Conservation (phyloP, 2,113 vertebrate genomes). For the Eolophus roseicapilla region DNA sequence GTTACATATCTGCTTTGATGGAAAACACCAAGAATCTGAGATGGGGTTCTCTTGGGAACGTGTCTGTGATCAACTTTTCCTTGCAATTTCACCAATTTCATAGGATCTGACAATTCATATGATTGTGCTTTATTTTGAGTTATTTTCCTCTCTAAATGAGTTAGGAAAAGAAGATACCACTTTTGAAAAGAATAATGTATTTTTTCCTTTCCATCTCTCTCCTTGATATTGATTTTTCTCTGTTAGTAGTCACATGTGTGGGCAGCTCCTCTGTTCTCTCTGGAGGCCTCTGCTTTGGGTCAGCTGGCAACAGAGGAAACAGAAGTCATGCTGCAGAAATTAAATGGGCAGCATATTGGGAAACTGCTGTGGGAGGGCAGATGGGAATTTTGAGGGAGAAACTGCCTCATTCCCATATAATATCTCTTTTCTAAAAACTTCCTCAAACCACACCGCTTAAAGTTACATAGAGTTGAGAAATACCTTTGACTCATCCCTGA, state of each 20-base stretch:
- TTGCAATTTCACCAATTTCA: neutral
- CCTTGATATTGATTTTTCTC: neutral
- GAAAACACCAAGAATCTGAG: neutral
- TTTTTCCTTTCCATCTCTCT: neutral
- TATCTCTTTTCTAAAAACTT: neutral
- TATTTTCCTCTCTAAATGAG: neutral
- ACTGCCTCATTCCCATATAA: neutral
- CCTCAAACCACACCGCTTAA: neutral
- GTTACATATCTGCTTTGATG: neutral
- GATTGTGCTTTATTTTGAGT: neutral
- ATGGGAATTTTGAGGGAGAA: neutral
- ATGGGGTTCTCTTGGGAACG: neutral
- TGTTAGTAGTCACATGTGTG: no score
- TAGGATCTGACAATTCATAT: neutral
- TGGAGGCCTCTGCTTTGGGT: neutral
- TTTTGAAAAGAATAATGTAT: neutral
- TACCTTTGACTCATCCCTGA: neutral
- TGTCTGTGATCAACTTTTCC: neutral
- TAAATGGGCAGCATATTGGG: neutral
- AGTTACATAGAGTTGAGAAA: neutral
- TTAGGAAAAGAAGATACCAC: neutral
- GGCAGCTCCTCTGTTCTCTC: neutral
- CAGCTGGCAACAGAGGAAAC: neutral
- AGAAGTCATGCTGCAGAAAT: neutral
- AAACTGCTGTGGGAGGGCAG: neutral